phyloP scores from a whole-genome alignment of 2,113 vertebrate species.

The Mus pahari region DNA sequence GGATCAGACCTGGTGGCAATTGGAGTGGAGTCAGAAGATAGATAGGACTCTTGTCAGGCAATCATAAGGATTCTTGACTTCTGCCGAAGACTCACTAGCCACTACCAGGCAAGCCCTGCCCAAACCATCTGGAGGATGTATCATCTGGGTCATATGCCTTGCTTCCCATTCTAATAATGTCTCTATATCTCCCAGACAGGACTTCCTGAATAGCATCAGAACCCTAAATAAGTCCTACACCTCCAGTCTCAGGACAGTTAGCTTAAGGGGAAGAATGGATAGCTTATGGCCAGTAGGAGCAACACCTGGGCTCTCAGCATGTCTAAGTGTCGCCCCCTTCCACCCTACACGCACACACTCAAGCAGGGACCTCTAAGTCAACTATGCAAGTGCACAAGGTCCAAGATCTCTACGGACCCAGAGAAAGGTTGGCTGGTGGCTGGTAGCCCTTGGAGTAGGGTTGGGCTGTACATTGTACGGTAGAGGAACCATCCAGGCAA shows the following conservation, averaged over 20 bases:
- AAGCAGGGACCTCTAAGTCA: neutral
- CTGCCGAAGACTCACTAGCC: too few relatives aligned
- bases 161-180: neutral
- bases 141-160: neutral
- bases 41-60: too few relatives aligned
- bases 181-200: neutral
- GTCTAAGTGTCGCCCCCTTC: fast-evolving
- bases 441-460: too few relatives aligned
- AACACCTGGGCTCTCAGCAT: neutral
- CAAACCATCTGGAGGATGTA: too few relatives aligned
- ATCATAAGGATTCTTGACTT: neutral
- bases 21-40: too few relatives aligned
- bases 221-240: neutral
- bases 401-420: neutral
- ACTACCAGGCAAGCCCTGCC: neutral
- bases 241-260: neutral
- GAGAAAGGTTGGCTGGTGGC: neutral
- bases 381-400: fast-evolving
- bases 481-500: neutral
- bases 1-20: neutral
- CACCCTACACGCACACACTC: neutral
- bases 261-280: neutral
- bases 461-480: too few relatives aligned
- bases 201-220: neutral
- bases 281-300: neutral